Percentiles rank a stretch among this genome's conserved stretches.
Conservation (phyloP, 30 jellyfish, hydroid and myxozoan species). For the Euphysa ruthae region DNA sequence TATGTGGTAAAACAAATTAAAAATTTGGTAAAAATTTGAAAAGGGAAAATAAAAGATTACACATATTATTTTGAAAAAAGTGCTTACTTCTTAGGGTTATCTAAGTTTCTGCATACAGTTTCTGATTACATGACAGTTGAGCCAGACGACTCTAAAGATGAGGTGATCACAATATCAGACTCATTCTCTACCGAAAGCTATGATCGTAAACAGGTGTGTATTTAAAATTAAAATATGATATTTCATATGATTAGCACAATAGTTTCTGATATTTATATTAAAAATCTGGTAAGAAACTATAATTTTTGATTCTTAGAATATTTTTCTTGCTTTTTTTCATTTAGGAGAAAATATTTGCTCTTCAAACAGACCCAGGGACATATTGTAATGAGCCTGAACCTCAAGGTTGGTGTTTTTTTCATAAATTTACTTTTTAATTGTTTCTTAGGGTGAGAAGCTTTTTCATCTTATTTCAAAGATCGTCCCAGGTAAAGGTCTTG, state of each 20-base stretch:
- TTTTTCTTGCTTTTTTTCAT: not conserved
- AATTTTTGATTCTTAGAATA: not conserved
- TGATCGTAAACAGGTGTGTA: slow-evolving; percentile 50
- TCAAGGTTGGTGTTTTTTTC: slow-evolving; percentile 36
- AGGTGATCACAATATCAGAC: slow-evolving; percentile 21
- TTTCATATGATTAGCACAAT: not conserved
- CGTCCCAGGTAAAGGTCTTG: too few relatives aligned
- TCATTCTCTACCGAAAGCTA: slow-evolving; percentile 41
- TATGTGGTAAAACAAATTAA: too few relatives aligned
- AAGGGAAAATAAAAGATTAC: too few relatives aligned
- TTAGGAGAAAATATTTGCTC: slow-evolving; percentile 37
- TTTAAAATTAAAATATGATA: not conserved
- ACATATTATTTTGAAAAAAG: not conserved
- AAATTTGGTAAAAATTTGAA: too few relatives aligned
- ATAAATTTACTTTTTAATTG: not conserved
- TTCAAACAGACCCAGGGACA: slow-evolving; percentile 67
- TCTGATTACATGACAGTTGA: slow-evolving; percentile 27
- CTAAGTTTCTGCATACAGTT: slow-evolving; percentile 26
- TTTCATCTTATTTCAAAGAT: too few relatives aligned
- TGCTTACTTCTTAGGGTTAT: slow-evolving; percentile 11
- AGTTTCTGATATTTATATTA: not conserved
- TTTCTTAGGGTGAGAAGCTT: too few relatives aligned
- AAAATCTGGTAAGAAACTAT: not conserved
- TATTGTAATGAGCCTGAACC: slow-evolving; percentile 83
- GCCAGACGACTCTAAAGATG: slow-evolving; percentile 35